Conservation (phyloP, 2,113 vertebrate species). For the Pampusana beccarii region DNA sequence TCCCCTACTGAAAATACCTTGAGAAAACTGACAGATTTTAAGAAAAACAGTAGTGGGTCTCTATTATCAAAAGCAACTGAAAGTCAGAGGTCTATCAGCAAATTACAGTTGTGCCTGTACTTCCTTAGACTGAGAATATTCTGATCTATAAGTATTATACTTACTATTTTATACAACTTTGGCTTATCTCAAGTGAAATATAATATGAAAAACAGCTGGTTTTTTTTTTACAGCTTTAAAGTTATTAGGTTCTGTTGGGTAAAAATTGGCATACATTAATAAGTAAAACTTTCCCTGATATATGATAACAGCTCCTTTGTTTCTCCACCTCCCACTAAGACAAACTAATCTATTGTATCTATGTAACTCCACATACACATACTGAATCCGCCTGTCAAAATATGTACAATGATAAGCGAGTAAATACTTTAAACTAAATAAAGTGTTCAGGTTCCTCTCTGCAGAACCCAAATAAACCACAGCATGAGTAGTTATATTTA, state of each 20-base stretch:
- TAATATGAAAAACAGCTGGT: background rate
- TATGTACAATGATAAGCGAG: background rate
- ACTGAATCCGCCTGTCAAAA: background rate
- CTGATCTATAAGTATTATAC: background rate
- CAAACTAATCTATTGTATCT: background rate
- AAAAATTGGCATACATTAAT: background rate
- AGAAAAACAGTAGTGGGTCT: background rate
- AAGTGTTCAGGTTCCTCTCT: background rate
- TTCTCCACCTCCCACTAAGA: background rate
- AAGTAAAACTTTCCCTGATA: background rate
- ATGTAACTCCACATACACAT: background rate
- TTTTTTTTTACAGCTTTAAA: background rate
- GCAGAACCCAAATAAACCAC: background rate
- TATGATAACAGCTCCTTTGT: conserved; percentile 2
- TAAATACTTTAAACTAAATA: background rate
- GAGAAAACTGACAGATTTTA: background rate
- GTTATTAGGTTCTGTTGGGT: background rate
- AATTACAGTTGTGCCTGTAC: background rate
- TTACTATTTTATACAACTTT: background rate
- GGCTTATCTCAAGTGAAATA: background rate
- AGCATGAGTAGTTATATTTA: background rate
- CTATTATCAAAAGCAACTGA: background rate
- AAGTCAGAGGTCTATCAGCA: background rate
- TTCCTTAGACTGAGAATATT: background rate
- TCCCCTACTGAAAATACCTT: background rate